Conservation (phyloP, 2,888 invertebrate genomes). For the Epicampocera succincta region DNA sequence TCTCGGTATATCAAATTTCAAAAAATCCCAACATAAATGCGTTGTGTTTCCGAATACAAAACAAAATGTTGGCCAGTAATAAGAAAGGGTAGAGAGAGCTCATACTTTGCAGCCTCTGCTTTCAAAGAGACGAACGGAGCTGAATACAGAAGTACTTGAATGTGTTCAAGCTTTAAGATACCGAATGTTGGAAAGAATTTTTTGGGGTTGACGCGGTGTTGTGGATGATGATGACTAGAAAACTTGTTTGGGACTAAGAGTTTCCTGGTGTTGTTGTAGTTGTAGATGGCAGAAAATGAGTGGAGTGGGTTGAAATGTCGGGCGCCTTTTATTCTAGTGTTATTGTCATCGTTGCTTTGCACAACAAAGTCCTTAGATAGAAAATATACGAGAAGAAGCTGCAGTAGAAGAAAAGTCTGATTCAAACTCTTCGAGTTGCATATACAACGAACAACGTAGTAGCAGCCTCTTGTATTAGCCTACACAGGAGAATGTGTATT, state of each 20-base stretch:
- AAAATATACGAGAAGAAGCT: slow-evolving; percentile 50
- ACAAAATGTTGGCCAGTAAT: too few species aligned
- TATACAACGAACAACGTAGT: slow-evolving; percentile 14
- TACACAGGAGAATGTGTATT: slow-evolving; percentile 54
- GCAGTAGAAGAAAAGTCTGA: slow-evolving; percentile 36
- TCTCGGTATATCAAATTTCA: too few species aligned
- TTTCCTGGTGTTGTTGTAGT: slow-evolving; percentile 31
- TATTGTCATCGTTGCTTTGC: slow-evolving; percentile 63
- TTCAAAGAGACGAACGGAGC: not conserved
- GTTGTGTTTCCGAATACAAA: too few species aligned
- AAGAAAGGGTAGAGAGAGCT: not conserved
- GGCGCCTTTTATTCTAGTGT: slow-evolving; percentile 67
- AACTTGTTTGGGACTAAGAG: slow-evolving; percentile 34
- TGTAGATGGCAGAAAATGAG: slow-evolving; percentile 4
- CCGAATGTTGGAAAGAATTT: slow-evolving; percentile 52
- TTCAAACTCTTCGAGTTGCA: slow-evolving; percentile 49
- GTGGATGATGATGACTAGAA: slow-evolving; percentile 24
- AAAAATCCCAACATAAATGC: too few species aligned
- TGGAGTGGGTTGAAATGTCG: slow-evolving; percentile 57
- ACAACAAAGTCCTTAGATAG: slow-evolving; percentile 56
- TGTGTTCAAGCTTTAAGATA: slow-evolving; percentile 37
- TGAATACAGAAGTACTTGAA: not conserved
- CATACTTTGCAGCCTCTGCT: slow-evolving; percentile 30
- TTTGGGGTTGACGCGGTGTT: slow-evolving; percentile 9
- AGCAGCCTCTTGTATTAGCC: slow-evolving; percentile 21